Evolutionary conservation across 2,113 vertebrate genomes (phyloP), one percentile per base, ranked within the genome.

Genomic region (Piprites chloris): DNA sequence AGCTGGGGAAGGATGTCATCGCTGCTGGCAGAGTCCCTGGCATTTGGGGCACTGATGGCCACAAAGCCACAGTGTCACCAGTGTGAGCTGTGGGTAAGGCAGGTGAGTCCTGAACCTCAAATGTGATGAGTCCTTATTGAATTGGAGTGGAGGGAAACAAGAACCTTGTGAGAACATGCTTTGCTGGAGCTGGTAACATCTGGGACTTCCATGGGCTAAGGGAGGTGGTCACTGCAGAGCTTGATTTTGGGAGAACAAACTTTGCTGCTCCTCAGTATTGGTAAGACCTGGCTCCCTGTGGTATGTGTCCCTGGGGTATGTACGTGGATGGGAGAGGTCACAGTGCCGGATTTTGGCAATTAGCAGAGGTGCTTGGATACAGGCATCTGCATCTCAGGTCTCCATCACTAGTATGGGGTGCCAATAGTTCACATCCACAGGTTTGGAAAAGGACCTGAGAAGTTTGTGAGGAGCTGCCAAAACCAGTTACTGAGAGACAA

Each of bases 361-460:
- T 13, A 26, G 49, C 49, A 73, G 68, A 41, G n/a, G 5, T 74
- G 24, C n/a, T 62, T 35, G 26, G 19, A 7, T 32, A 14, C 12
- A 7, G 44, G 6, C 15, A 6, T 35, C 41, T 80, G 28, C 47
- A 50, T 14, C 39, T 72, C 62, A 63, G 39, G 50, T 81, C 65
- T 74, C 39, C 37, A 5, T 11, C 4, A 0, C 41, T 58, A 5
- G 0, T 17, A 11, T 21, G 28, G 18, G 20, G 16, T 59, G 35
- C 11, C 12, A 3, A 16, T 8, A 63, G 33, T 17, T 78, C 32
- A 71, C 58, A 68, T 32, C 8, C 28, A 11, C 5, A 35, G 58
- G 26, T 72, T 47, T 76, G 55, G n/a, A 58, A 55, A 85, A 44
- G n/a, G 52, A 41, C 39, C n/a, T 13, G 21, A 78, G 26, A 58